Conservation (phyloP, 2,888 invertebrate genomes). For the Lapara coniferarum region DNA sequence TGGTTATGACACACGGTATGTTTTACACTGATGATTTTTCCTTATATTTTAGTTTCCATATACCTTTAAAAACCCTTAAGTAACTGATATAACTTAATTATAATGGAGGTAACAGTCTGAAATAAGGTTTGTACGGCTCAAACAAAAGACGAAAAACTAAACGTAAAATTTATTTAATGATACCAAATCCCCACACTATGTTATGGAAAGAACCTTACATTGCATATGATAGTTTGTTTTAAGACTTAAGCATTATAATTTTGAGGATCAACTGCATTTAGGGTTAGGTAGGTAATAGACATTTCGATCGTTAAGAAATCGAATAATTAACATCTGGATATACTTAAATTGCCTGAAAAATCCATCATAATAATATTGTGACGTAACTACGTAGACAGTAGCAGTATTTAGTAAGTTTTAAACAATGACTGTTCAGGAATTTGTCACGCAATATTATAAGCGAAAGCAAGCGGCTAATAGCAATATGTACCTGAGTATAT, state of each 20-base stretch:
- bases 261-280: conserved; percentile 24
- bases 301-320: conserved; percentile 35
- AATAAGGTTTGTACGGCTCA: too few relatives aligned
- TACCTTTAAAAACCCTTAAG: too few relatives aligned
- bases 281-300: conserved; percentile 4
- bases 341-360: conserved; percentile 32
- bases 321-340: conserved; percentile 31
- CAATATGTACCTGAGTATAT: conserved; percentile 9
- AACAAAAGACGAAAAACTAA: too few relatives aligned
- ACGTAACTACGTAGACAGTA: conserved; percentile 32
- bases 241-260: background rate
- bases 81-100: too few relatives aligned
- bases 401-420: conserved; percentile 11
- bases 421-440: background rate
- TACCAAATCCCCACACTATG: too few relatives aligned
- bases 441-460: conserved; percentile 2
- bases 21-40: too few relatives aligned
- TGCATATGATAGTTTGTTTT: conserved; percentile 8
- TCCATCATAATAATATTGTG: background rate
- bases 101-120: too few relatives aligned
- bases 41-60: too few relatives aligned
- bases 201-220: background rate
- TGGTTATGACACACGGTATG: too few relatives aligned
- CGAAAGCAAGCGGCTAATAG: background rate
- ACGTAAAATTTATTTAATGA: too few relatives aligned